Evolutionary conservation across 2,888 invertebrate genomes (phyloP).

Genomic region (Aproaerema taeniolella): DNA sequence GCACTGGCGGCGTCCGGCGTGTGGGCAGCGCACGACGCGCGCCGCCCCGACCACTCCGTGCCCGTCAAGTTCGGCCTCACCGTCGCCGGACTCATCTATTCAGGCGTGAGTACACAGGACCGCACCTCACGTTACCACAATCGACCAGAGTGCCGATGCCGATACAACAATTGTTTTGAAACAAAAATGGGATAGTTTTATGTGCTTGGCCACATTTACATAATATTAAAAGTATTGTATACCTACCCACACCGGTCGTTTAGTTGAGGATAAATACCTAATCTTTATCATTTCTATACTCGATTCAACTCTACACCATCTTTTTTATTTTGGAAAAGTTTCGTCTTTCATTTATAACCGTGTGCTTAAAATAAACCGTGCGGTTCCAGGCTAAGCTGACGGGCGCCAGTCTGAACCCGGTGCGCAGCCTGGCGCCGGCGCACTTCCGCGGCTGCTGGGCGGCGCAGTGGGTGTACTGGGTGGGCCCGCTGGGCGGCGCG

Average conservation of each 20-base stretch:
- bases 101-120: constrained; percentile 40
- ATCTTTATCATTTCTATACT: not conserved
- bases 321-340: not conserved
- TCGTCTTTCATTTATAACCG: too few relatives aligned
- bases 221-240: too few relatives aligned
- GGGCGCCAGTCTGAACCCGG: constrained; percentile 84
- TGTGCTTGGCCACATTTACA: too few relatives aligned
- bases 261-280: too few relatives aligned
- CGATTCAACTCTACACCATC: not conserved
- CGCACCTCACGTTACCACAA: too few relatives aligned
- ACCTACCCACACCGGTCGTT: too few relatives aligned
- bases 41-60: constrained; percentile 40
- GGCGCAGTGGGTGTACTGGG: constrained; percentile 81
- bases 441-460: constrained; percentile 79
- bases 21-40: constrained; percentile 44
- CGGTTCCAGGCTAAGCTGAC: constrained; percentile 78
- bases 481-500: constrained; percentile 56
- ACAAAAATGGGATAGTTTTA: too few relatives aligned
- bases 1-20: constrained; percentile 43
- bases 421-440: constrained; percentile 84
- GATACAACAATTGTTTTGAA: too few relatives aligned
- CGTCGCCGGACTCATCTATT: constrained; percentile 54
- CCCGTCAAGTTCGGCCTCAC: constrained; percentile 57
- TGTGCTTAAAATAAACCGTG: too few relatives aligned
- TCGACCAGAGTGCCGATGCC: too few relatives aligned